Evolutionary conservation across 1,140 invertebrate genomes (phyloP), one percentile per base, ranked within the genome.

Genomic region (Oryctes rhinoceros): DNA sequence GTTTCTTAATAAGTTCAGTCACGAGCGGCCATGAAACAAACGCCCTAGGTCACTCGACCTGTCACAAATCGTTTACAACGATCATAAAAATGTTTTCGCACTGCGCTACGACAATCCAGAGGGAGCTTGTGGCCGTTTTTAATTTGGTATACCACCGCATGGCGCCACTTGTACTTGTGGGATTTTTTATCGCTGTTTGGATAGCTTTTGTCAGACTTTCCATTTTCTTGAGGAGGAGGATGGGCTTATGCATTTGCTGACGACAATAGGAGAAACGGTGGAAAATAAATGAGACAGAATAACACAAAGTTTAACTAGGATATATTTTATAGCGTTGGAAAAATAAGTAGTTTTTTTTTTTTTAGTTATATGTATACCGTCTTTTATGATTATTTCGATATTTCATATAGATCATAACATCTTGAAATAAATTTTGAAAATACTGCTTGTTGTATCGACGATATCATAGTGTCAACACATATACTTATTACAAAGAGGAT

Each of bases 21-120:
- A 71, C 65, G 65, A 35, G 24, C 20, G 24, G 65, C 65, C 65
- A 71, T 71, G 65, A 71, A 71, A 71, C 65, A 71, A 71, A 71
- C 35, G 24, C 65, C 20, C 65, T 71, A 18, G 65, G 65, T 71
- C 65, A 71, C 65, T 71, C 65, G 65, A 71, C 65, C 65, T 71
- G 65, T 71, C 65, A 71, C 65, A 71, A 71, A 71, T 71, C 65
- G 65, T 71, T 71, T 71, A 71, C 65, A 71, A 71, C 65, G 65
- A 71, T 71, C 65, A 71, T 71, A 71, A 71, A 71, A 71, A 71
- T 71, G 65, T 71, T 71, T 71, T 71, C 65, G 65, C 65, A 13
- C 65, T 71, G 35, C 65, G 65, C 65, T 71, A 35, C 24, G 18
- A 13, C 18, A 6, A 71, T 71, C 20, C 24, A 24, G 24, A 24